A percentile compares a stretch with the other conserved stretches of the same genome.
These are phyloP conservation scores for Platorchestia sp. DNA, from an alignment of 1,140 invertebrate genomes.

Conservation along the genomic window DNA sequence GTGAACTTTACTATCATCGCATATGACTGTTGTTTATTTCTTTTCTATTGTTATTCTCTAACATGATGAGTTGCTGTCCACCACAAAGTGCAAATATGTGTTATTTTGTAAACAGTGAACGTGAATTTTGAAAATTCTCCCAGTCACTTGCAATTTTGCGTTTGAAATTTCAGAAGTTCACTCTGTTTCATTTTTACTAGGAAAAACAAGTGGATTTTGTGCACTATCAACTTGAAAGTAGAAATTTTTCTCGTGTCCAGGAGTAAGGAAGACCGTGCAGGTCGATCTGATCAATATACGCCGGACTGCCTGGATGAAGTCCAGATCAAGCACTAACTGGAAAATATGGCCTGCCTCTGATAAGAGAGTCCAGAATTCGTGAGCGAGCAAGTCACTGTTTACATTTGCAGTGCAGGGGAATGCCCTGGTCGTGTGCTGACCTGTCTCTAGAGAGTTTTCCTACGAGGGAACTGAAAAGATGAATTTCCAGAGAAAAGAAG, in stretches of 20 bases:
- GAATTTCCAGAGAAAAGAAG: background rate
- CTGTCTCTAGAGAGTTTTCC: background rate
- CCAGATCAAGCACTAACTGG: conserved; percentile 37
- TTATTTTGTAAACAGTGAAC: background rate
- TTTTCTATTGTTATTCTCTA: background rate
- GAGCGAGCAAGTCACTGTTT: background rate
- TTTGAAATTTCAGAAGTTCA: background rate
- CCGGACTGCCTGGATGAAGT: conserved; percentile 39
- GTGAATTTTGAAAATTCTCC: background rate
- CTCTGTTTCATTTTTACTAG: background rate
- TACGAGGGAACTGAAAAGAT: background rate
- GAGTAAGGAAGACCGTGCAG: background rate
- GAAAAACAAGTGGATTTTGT: background rate
- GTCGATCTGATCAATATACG: conserved; percentile 36
- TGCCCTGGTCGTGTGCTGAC: background rate
- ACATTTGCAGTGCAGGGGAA: background rate
- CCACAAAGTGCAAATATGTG: background rate
- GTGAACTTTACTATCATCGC: background rate
- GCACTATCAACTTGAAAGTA: background rate
- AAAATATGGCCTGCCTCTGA: conserved; percentile 41
- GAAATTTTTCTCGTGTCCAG: background rate
- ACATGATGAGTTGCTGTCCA: background rate
- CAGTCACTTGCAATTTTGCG: background rate
- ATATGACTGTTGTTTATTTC: too few species aligned
- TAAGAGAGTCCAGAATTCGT: conserved; percentile 22